phyloP scores from a whole-genome alignment of 2,113 vertebrate genomes.

The Aix galericulata region DNA sequence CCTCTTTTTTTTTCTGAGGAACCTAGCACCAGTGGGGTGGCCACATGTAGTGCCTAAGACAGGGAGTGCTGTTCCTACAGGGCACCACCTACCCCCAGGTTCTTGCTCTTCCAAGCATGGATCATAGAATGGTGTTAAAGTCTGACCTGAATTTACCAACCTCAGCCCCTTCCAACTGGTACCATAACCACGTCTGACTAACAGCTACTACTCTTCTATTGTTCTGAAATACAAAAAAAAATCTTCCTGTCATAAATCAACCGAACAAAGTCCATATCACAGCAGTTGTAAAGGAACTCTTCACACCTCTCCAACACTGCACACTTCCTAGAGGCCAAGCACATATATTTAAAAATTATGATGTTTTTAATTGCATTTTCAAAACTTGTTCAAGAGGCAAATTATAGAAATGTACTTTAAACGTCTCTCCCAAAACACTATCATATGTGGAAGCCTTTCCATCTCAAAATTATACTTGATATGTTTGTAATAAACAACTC shows the following conservation, averaged over 20 bases:
- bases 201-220: background rate
- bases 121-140: background rate
- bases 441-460: background rate
- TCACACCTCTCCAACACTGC: background rate
- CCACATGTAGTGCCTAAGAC: accelerated
- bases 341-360: background rate
- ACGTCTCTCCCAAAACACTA: background rate
- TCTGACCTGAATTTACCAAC: background rate
- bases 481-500: background rate
- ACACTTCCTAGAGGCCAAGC: background rate
- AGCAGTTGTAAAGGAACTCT: background rate
- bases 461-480: background rate
- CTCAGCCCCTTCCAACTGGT: background rate
- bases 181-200: background rate
- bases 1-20: background rate
- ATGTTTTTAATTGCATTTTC: background rate
- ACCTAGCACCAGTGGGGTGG: background rate
- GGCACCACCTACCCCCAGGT: background rate
- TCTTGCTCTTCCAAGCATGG: background rate
- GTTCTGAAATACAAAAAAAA: background rate
- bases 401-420: background rate
- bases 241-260: background rate
- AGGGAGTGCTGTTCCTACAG: background rate
- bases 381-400: background rate
- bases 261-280: background rate